Evolutionary conservation across 53 echinoderm and acorn worm species (phyloP), one percentile per base, ranked within the genome.

Genomic region (Arbacia lixula): DNA sequence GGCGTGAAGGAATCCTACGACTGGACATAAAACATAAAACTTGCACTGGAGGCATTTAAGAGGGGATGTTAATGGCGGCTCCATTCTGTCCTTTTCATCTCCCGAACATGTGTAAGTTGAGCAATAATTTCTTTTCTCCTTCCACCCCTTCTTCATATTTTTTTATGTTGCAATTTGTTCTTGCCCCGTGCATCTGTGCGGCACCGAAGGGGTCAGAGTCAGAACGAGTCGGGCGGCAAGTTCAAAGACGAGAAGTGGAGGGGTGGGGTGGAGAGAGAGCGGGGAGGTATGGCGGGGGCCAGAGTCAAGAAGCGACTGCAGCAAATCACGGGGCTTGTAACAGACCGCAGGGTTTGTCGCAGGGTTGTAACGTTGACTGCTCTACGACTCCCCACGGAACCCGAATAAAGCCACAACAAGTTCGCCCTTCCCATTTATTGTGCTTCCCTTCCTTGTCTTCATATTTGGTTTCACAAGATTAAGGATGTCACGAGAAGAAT

Each of bases 271-370:
- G n/a, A n/a, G n/a, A n/a, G n/a, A n/a, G n/a, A n/a, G n/a, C n/a
- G n/a, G n/a, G n/a, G n/a, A n/a, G n/a, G n/a, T n/a, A n/a, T n/a
- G n/a, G n/a, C n/a, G n/a, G 19, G 3, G 24, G 22, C 40, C 24
- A 10, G 39, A 39, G 72, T 72, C 72, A 72, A 17, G 28, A 19
- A 72, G 50, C 46, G 46, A 49, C 72, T 29, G 25, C 39, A 29
- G 43, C 72, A 49, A 72, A 72, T 72, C 72, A 72, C 72, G 43
- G 72, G 28, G 72, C 30, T 37, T 43, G 46, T 49, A 72, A 49
- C 72, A 21, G 14, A n/a, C n/a, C n/a, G n/a, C 36, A 50, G 41
- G 46, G 29, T 49, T 72, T 72, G 72, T 72, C 42, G 31, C 43
- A 43, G 5, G 27, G 14, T 30, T 25, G 29, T 42, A 30, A 49